These are phyloP conservation scores for Drosophila albomicans DNA, from an alignment of 1,140 invertebrate genomes.

Conservation along the genomic window DNA sequence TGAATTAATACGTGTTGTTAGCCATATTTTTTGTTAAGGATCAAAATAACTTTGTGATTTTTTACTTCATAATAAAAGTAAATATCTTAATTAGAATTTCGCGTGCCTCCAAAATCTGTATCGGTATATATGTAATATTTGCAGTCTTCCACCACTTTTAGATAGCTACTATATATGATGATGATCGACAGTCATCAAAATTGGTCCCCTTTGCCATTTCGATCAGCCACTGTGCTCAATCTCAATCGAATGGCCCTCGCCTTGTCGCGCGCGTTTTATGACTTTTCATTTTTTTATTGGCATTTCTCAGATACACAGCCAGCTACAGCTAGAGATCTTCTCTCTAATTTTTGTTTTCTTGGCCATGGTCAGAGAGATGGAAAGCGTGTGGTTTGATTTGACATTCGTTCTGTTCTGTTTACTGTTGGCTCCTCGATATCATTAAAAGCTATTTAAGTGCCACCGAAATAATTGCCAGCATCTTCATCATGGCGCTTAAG, in stretches of 20 bases:
- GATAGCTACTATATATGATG: not conserved
- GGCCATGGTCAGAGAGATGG: conserved; percentile 44
- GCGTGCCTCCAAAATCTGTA: too few species aligned
- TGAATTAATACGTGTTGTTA: too few species aligned
- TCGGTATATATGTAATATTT: not conserved
- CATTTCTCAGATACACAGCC: conserved; percentile 15
- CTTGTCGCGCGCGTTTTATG: conserved; percentile 48
- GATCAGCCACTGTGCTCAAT: not conserved
- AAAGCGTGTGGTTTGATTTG: conserved; percentile 48
- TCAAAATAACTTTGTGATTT: too few species aligned
- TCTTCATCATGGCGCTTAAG: conserved; percentile 30
- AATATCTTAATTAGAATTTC: too few species aligned
- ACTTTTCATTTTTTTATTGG: conserved; percentile 58
- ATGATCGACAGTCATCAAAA: not conserved
- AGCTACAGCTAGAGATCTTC: not conserved
- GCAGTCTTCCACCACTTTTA: not conserved
- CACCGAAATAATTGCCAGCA: conserved; percentile 27
- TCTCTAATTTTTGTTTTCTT: conserved; percentile 34
- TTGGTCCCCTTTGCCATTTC: not conserved
- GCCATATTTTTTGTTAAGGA: too few species aligned
- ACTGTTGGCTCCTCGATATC: conserved; percentile 22
- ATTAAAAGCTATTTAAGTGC: conserved; percentile 45
- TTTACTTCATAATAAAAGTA: too few species aligned
- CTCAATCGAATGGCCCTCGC: conserved; percentile 5
- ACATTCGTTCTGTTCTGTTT: conserved; percentile 38